These are phyloP conservation scores for Actinernus sp. DNA, from an alignment of 92 coral and sea anemone genomes.

Conservation along the genomic window DNA sequence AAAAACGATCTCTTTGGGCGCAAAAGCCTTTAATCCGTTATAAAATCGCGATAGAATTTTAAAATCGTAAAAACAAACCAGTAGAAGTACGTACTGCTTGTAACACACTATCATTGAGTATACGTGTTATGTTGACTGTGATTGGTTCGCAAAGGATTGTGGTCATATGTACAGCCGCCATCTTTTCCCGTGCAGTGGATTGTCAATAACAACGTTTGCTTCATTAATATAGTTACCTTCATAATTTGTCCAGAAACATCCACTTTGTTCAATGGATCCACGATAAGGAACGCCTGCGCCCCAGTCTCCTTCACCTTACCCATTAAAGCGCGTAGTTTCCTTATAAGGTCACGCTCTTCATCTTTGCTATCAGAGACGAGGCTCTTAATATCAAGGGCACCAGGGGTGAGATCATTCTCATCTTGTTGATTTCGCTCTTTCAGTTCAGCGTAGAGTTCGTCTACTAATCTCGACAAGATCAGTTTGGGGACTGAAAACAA, in stretches of 20 bases:
- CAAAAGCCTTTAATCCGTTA: no score
- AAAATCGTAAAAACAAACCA: no score
- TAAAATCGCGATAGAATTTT: no score
- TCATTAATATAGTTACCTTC: slow-evolving; percentile 41
- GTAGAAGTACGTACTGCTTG: no score
- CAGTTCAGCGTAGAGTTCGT: slow-evolving; percentile 54
- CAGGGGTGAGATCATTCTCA: background rate
- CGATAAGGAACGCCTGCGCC: slow-evolving; percentile 50
- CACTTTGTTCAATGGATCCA: slow-evolving; percentile 87
- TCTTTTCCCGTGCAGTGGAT: background rate
- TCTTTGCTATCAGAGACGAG: slow-evolving; percentile 4
- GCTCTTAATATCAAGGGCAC: background rate
- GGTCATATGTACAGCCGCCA: no score
- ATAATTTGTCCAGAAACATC: slow-evolving; percentile 79
- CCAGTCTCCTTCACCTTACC: slow-evolving; percentile 48
- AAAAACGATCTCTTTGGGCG: no score
- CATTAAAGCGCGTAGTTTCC: slow-evolving; percentile 53
- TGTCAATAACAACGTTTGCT: background rate
- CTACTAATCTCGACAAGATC: slow-evolving; percentile 54
- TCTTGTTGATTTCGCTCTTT: slow-evolving; percentile 1
- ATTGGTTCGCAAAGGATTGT: no score
- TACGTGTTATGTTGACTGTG: no score
- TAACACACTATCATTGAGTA: no score
- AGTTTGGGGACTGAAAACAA: slow-evolving; percentile 49
- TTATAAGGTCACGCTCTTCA: slow-evolving; percentile 42